These are phyloP conservation scores for Scytalopus superciliaris DNA, from an alignment of 2,113 vertebrate species.

Conservation along the genomic window DNA sequence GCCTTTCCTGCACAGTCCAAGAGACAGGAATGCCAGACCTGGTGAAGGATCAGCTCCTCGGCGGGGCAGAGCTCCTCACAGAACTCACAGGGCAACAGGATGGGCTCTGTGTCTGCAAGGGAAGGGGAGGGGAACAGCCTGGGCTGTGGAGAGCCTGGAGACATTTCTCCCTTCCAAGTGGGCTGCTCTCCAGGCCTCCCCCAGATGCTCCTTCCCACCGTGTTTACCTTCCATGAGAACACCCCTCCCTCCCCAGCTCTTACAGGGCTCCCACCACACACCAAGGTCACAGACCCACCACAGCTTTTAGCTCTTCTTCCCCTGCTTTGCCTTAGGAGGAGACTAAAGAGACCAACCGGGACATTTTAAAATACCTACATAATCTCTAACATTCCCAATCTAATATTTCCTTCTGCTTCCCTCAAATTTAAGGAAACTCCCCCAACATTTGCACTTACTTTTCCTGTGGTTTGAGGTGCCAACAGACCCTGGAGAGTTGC, in stretches of 20 bases:
- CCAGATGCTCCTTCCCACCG: not conserved
- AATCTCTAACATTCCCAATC: not conserved
- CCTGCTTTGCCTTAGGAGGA: not conserved
- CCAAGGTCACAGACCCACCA: not conserved
- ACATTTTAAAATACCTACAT: not conserved
- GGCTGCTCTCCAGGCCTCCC: not conserved
- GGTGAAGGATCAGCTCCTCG: conserved; percentile 93
- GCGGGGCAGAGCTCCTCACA: conserved; percentile 95
- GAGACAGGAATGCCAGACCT: too few relatives aligned
- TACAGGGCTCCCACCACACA: rapidly evolving
- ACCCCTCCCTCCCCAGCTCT: not conserved
- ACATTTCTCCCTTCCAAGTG: not conserved
- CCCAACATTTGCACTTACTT: not conserved
- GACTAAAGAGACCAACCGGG: not conserved
- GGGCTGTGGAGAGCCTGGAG: not conserved
- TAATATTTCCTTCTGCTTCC: not conserved
- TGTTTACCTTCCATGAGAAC: not conserved
- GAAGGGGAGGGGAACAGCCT: not conserved
- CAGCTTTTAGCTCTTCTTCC: not conserved
- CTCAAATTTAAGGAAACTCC: not conserved
- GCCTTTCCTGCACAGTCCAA: too few relatives aligned
- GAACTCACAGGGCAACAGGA: conserved; percentile 94
- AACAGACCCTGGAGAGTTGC: not conserved
- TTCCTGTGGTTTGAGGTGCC: not conserved
- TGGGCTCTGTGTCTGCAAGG: conserved; percentile 66